A percentile compares a stretch with the other conserved stretches of the same genome.
Conservation (phyloP, 2,888 invertebrate genomes). For the Pasiphila rectangulata region DNA sequence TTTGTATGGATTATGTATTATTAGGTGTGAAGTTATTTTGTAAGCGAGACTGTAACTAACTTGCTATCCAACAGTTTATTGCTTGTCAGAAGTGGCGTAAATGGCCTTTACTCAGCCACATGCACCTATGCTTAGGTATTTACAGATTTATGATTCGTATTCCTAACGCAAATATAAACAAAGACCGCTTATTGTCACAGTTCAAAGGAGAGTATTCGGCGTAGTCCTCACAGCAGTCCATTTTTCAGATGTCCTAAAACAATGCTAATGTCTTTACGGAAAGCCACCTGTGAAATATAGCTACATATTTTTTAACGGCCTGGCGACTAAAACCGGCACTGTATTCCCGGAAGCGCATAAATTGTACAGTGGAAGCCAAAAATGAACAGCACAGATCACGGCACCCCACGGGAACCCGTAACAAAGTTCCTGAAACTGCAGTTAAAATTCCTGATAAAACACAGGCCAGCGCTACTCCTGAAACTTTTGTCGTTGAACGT, state of each 20-base stretch:
- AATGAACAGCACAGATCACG: conserved; percentile 4
- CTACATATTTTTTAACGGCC: background rate
- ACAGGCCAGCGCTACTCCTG: background rate
- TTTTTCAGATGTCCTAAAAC: too few species aligned
- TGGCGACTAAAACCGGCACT: background rate
- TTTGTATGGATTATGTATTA: conserved; percentile 5
- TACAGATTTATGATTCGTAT: too few species aligned
- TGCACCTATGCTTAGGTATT: too few species aligned
- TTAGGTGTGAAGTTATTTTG: conserved; percentile 10
- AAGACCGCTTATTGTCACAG: too few species aligned
- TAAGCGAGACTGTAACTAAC: too few species aligned
- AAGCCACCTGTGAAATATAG: too few species aligned
- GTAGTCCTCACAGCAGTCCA: too few species aligned
- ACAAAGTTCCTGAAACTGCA: conserved; percentile 30
- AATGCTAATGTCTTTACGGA: background rate
- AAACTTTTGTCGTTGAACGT: conserved; percentile 14
- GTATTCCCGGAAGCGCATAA: conserved; percentile 14
- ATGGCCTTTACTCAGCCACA: too few species aligned
- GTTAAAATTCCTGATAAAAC: conserved; percentile 21
- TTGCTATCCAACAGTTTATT: too few species aligned
- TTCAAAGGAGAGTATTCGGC: too few species aligned
- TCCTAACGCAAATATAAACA: too few species aligned
- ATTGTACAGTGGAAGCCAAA: conserved; percentile 8
- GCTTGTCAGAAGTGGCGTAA: too few species aligned
- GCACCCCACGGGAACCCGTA: background rate